Conservation (phyloP, 1,140 invertebrate genomes). For the honey bee (Apis mellifera) region Amel_HAv3.1 CM009934.2:7569001-7569500, state of each 20-base stretch:
- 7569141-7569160: too few relatives aligned
- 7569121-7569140: too few relatives aligned
- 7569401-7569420: slow-evolving; percentile 36
- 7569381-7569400: slow-evolving; percentile 46
- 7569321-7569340: slow-evolving; percentile 28
- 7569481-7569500: slow-evolving; percentile 32
- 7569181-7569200: not conserved
- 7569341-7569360: slow-evolving; percentile 34
- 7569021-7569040: too few relatives aligned
- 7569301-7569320: slow-evolving; percentile 28
- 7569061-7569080: not conserved
- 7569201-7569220: not conserved
- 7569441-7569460: slow-evolving; percentile 3
- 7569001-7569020: too few relatives aligned
- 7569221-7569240: too few relatives aligned
- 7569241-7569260: not conserved
- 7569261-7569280: not conserved
- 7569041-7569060: too few relatives aligned
- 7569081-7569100: not conserved
- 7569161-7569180: not conserved
- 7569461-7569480: slow-evolving; percentile 10
- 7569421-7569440: slow-evolving; percentile 5
- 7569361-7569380: slow-evolving; percentile 20
- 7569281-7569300: slow-evolving; percentile 32
- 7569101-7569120: not conserved